phyloP scores from a whole-genome alignment of 1,140 invertebrate genomes.

The Trissolcus basalis region DNA sequence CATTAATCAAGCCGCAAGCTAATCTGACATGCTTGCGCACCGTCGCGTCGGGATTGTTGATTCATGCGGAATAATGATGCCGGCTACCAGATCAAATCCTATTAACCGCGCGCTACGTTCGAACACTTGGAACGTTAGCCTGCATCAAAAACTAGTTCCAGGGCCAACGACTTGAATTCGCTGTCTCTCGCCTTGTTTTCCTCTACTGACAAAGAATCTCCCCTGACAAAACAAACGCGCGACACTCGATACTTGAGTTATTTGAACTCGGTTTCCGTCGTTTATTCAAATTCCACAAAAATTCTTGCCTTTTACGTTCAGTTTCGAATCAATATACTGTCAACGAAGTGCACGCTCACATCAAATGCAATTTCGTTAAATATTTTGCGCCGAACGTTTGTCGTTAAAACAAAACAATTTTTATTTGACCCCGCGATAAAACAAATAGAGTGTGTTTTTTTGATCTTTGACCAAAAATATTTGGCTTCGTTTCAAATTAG shows the following conservation, averaged over 20 bases:
- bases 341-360: slow-evolving; percentile 2
- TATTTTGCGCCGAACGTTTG: background rate
- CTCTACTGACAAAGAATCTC: slow-evolving; percentile 27
- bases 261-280: slow-evolving; percentile 24
- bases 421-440: too few species aligned
- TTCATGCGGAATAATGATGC: slow-evolving; percentile 62
- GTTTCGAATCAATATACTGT: slow-evolving; percentile 21
- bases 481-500: too few species aligned
- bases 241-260: slow-evolving; percentile 29
- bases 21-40: slow-evolving; percentile 51
- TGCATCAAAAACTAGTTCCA: slow-evolving; percentile 23
- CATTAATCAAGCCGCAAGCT: slow-evolving; percentile 51
- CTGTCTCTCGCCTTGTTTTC: slow-evolving; percentile 22
- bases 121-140: slow-evolving; percentile 31
- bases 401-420: too few species aligned
- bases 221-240: slow-evolving; percentile 15
- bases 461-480: too few species aligned
- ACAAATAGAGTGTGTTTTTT: too few species aligned
- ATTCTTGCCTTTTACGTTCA: slow-evolving; percentile 14
- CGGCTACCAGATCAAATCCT: slow-evolving; percentile 55
- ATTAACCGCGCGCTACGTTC: slow-evolving; percentile 34
- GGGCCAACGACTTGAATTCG: slow-evolving; percentile 8
- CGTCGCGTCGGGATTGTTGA: slow-evolving; percentile 52
- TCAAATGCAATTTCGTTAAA: background rate
- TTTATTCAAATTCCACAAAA: slow-evolving; percentile 19